Evolutionary conservation across 2,888 invertebrate species (phyloP).

Genomic region (Lordiphosa andalusiaca): DNA sequence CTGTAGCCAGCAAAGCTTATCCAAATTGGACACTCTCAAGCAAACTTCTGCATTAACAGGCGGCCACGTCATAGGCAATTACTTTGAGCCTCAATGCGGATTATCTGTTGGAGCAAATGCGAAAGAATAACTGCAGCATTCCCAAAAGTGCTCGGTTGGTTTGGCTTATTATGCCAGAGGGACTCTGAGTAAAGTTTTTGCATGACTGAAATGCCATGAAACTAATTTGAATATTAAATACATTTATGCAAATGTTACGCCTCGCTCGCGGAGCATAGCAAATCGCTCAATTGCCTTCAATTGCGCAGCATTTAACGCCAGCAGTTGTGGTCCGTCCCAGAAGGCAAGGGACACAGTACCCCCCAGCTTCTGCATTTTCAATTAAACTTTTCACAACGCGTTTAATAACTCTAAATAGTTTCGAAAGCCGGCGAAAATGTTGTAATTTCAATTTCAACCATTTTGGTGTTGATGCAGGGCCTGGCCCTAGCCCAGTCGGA

Average conservation of each 20-base stretch:
- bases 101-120: slow-evolving; percentile 28
- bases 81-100: slow-evolving; percentile 45
- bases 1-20: background rate
- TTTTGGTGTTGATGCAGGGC: slow-evolving; percentile 44
- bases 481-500: slow-evolving; percentile 12
- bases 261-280: slow-evolving; percentile 33
- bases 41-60: too few relatives aligned
- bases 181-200: slow-evolving; percentile 21
- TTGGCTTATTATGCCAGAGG: slow-evolving; percentile 14
- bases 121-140: slow-evolving; percentile 31
- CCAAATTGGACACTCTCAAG: too few relatives aligned
- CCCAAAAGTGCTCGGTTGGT: background rate
- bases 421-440: slow-evolving; percentile 39
- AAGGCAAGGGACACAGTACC: slow-evolving; percentile 9
- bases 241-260: slow-evolving; percentile 65
- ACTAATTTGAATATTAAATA: slow-evolving; percentile 73
- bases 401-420: slow-evolving; percentile 66
- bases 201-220: slow-evolving; percentile 47
- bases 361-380: slow-evolving; percentile 45
- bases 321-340: background rate
- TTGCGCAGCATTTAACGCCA: slow-evolving; percentile 57
- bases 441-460: slow-evolving; percentile 30
- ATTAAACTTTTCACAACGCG: slow-evolving; percentile 67
- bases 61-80: slow-evolving; percentile 46
- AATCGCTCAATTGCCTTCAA: slow-evolving; percentile 69